Evolutionary conservation across 2,113 vertebrate genomes (phyloP), one percentile per base, ranked within the genome.

Genomic region (Triplophysa siluroides): DNA sequence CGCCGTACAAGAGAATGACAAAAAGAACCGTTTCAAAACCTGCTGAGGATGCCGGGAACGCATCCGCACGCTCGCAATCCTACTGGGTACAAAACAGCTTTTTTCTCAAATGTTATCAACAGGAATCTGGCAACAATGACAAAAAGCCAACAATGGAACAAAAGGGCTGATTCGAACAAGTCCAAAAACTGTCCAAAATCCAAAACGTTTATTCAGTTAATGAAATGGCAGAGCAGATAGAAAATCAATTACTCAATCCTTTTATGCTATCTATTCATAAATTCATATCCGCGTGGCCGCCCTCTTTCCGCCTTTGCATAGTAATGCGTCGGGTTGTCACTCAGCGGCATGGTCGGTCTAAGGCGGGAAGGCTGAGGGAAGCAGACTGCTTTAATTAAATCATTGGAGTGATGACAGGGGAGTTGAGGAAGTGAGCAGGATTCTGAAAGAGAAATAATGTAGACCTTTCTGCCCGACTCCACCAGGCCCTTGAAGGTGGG

Each of bases 191-290:
- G 71, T 47, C 84, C 66, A 64, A 86, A 88, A 86, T 84, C 29
- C 43, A 84, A 86, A 70, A 68, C 84, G 87, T 91, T 92, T 91
- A 90, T 91, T 90, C 83, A 80, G 72, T 88, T 95, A 94, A 95
- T 88, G 90, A 95, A 93, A 90, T 86, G 75, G 87, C 88, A 86
- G 85, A 86, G 88, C 85, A 89, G 85, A 84, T 91, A 90, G 91
- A 91, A 93, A 95, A 95, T 94, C 94, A 95, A 93, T 95, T 92
- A 92, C 88, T 84, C 68, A 29, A 91, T 90, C 89, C 90, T 90
- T 91, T 94, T 91, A 91, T 91, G 89, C 89, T 82, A 83, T 90
- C 90, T 91, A 86, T 91, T 95, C 89, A 90, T 78, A 85, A 88
- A 92, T 94, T 94, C 92, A 90, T 69, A 91, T 91, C 88, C 89